A percentile compares a stretch with the other conserved stretches of the same genome.
These are phyloP conservation scores for Nematopogon swammerdamellus DNA, from an alignment of 2,888 invertebrate genomes.

Conservation along the genomic window DNA sequence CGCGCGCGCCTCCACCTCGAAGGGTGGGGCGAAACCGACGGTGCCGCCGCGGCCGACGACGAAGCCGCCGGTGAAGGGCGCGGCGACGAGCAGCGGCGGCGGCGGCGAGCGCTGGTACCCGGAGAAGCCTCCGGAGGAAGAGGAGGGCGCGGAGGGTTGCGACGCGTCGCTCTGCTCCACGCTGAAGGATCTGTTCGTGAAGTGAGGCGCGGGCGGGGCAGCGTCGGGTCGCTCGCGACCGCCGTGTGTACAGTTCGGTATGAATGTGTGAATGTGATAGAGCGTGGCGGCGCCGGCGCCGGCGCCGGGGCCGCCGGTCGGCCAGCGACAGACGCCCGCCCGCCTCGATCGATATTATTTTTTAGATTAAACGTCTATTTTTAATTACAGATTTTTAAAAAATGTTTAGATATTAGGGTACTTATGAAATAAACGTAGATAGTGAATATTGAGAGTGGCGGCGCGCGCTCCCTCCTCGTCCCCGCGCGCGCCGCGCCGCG, in stretches of 20 bases:
- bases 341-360: conserved; percentile 33
- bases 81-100: conserved; percentile 22
- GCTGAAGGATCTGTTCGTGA: conserved; percentile 82
- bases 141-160: conserved; percentile 65
- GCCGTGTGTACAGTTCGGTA: conserved; percentile 37
- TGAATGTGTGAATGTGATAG: conserved; percentile 56
- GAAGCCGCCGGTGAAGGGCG: conserved; percentile 18
- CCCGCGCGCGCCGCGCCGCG: conserved; percentile 17
- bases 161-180: conserved; percentile 81
- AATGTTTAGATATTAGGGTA: conserved; percentile 46
- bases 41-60: conserved; percentile 28
- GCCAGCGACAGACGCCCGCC: conserved; percentile 41
- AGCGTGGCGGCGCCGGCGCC: conserved; percentile 35
- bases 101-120: conserved; percentile 60
- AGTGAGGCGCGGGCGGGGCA: conserved; percentile 40
- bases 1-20: conserved; percentile 5
- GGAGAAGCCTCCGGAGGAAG: conserved; percentile 66
- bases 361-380: conserved; percentile 53
- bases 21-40: conserved; percentile 38
- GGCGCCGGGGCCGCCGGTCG: conserved; percentile 40
- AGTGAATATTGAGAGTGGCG: conserved; percentile 44
- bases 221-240: conserved; percentile 7
- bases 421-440: conserved; percentile 42
- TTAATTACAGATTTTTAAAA: conserved; percentile 51
- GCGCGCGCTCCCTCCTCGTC: conserved; percentile 45